Evolutionary conservation across 2,888 invertebrate genomes (phyloP).

Genomic region (Acanthosepion pharaonis): DNA sequence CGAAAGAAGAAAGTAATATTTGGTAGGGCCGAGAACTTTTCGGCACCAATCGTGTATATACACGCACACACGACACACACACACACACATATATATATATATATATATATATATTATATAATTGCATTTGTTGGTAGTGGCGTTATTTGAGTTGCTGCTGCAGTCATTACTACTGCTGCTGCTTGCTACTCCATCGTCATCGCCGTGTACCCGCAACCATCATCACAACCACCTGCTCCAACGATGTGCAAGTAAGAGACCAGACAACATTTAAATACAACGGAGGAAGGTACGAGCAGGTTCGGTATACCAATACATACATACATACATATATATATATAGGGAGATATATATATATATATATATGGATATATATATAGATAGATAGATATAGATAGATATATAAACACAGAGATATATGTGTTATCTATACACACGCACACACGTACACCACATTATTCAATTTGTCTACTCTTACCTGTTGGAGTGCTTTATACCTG

Average conservation of each 20-base stretch:
- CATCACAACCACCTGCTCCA: conserved; percentile 22
- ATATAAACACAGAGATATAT: not conserved
- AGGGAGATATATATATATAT: not conserved
- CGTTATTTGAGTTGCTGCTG: not conserved
- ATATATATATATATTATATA: not conserved
- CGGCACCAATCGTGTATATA: not conserved
- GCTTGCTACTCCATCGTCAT: not conserved
- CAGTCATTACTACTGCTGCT: not conserved
- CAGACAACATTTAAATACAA: not conserved
- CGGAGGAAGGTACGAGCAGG: conserved; percentile 33
- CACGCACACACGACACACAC: not conserved
- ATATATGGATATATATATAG: not conserved
- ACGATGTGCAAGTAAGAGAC: not conserved
- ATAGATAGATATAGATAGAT: not conserved
- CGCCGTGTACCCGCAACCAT: not conserved
- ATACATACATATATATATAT: not conserved
- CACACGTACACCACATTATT: not conserved
- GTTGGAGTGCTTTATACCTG: not conserved
- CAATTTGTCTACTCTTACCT: not conserved
- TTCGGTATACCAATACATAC: too few species aligned
- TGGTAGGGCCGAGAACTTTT: too few species aligned
- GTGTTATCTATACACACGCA: not conserved
- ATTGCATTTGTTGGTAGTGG: not conserved
- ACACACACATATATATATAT: not conserved
- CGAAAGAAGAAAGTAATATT: too few species aligned